Conservation (phyloP, 2,888 invertebrate genomes). For the Rhagonycha fulva region DNA sequence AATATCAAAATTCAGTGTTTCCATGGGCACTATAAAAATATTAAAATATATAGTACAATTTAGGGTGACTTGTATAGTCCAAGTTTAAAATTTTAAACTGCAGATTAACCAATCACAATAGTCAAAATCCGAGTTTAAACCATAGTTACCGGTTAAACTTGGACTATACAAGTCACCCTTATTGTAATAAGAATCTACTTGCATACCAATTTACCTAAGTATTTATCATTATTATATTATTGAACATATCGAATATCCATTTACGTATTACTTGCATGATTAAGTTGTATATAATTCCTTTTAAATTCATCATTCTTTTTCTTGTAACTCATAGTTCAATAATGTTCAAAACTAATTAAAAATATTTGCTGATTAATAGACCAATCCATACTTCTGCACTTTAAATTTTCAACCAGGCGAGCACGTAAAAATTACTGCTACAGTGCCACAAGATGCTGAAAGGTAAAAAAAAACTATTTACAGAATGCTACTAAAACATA, state of each 20-base stretch:
- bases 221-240: too few species aligned
- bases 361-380: conserved; percentile 54
- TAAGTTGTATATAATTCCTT: neutral
- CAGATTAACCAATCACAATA: too few species aligned
- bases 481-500: neutral
- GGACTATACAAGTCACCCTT: too few species aligned
- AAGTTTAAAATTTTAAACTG: too few species aligned
- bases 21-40: too few species aligned
- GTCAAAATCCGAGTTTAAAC: too few species aligned
- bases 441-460: conserved; percentile 58
- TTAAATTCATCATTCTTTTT: neutral
- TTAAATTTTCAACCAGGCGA: conserved; percentile 68
- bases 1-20: too few species aligned
- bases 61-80: too few species aligned
- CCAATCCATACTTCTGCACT: conserved; percentile 65
- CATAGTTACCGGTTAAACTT: too few species aligned
- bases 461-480: conserved; percentile 52
- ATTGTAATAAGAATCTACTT: neutral
- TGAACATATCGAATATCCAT: neutral
- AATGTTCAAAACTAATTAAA: neutral
- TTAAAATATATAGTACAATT: too few species aligned
- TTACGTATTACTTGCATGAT: neutral
- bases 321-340: neutral
- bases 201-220: neutral
- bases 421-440: conserved; percentile 68